Percentiles rank a stretch among this genome's conserved stretches.
Evolutionary conservation across 2,888 invertebrate species (phyloP).

Genomic region (Ditula angustiorana): DNA sequence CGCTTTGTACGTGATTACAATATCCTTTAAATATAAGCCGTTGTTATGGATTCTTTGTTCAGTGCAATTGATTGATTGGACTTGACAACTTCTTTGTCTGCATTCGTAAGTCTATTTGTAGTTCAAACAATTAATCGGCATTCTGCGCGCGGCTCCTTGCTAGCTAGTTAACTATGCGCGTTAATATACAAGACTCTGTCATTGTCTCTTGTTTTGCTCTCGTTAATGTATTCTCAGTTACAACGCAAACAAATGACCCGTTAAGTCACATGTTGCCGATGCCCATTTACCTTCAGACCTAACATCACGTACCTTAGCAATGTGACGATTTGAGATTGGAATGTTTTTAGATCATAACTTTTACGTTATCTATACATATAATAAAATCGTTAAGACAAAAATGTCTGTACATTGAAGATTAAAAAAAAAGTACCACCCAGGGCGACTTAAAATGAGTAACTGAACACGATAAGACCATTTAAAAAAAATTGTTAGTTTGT

Average conservation of each 20-base stretch:
- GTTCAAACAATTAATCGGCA: slow-evolving; percentile 74
- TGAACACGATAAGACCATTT: too few species aligned
- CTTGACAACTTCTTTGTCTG: slow-evolving; percentile 67
- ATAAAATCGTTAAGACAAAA: too few species aligned
- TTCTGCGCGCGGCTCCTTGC: slow-evolving; percentile 62
- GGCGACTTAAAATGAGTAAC: too few species aligned
- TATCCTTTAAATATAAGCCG: slow-evolving; percentile 18
- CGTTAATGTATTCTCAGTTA: slow-evolving; percentile 58
- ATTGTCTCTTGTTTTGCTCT: slow-evolving; percentile 61
- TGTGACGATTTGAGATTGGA: background rate
- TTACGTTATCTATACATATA: too few species aligned
- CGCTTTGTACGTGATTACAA: slow-evolving; percentile 8
- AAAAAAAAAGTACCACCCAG: too few species aligned
- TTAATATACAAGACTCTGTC: slow-evolving; percentile 43
- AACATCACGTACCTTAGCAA: background rate
- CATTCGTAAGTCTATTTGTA: slow-evolving; percentile 59
- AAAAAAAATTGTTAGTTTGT: too few species aligned
- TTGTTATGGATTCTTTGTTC: slow-evolving; percentile 54
- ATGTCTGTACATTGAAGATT: too few species aligned
- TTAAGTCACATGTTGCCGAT: slow-evolving; percentile 46
- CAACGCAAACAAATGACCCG: slow-evolving; percentile 59
- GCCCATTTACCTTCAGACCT: slow-evolving; percentile 34
- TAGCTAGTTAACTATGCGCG: slow-evolving; percentile 70
- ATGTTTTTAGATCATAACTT: too few species aligned
- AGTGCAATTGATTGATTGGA: slow-evolving; percentile 55